Base-by-base conservation (phyloP, 2,113 vertebrate species). In the Nerophis ophidion region DNA sequence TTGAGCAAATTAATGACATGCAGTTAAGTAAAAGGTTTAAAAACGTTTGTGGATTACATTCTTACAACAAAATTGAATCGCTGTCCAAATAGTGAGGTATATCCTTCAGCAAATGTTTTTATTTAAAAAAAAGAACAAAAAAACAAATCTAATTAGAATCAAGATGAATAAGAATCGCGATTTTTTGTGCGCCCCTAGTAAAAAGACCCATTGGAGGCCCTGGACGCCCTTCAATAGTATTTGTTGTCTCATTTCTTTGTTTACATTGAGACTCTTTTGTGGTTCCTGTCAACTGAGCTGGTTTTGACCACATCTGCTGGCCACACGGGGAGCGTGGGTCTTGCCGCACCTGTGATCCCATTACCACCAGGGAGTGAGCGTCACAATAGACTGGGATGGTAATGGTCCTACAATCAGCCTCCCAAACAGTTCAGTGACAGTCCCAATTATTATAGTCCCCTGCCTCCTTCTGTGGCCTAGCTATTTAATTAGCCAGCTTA, bases 401-500 rank as follows among this genome's bases (percentile, higher is more conserved):
- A 38, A 40, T 44, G 38, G 11, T 57, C n/a, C 40, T 1, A 36
- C 5, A 11, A 15, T 1, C 44, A 14, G 10, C 38, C 53, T n/a
- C 13, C 47, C 5, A 10, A 8, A 12, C 5, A 33, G 70, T 75
- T 80, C 57, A 79, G 63, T 68, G 63, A 71, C 70, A 65, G 66
- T 44, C 44, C 62, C 70, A 46, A 36, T 72, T 68, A 65, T 55
- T 63, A 68, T 59, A 35, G 55, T 65, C 78, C 74, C 63, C 58
- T 62, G 38, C 16, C 36, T 42, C 54, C 87, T 89, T 86, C 83
- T 88, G 87, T 63, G 75, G 58, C 75, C 67, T 57, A 67, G 63
- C 54, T 67, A 76, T 79, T 81, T 86, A 90, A 87, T 90, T 86
- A 88, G 68, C 68, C 60, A 26, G 74, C 73, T 79, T 84, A 83